Evolutionary conservation across 1,140 invertebrate species (phyloP).

Genomic region (Zaprionus gabonicus): DNA sequence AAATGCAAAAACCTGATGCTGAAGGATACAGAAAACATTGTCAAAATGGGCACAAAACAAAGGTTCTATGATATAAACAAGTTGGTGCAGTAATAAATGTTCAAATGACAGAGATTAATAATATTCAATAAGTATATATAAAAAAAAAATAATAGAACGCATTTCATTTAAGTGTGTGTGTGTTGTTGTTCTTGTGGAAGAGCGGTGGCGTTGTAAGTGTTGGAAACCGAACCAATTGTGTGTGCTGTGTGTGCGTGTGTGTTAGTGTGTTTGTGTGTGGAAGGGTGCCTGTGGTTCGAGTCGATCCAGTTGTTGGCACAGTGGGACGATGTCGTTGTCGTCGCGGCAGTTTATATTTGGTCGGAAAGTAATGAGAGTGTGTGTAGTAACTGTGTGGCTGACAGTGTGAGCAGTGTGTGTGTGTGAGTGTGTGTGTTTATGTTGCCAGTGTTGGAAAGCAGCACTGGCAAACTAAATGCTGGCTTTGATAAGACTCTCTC

Average conservation of each 20-base stretch:
- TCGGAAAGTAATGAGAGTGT: conserved; percentile 20
- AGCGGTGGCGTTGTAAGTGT: conserved; percentile 48
- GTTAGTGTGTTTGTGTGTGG: conserved; percentile 3
- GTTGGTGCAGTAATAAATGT: conserved; percentile 18
- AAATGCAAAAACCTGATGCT: conserved; percentile 11
- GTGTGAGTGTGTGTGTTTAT: not conserved
- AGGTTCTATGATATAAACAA: conserved; percentile 26
- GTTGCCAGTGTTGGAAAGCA: conserved; percentile 22
- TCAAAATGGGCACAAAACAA: conserved; percentile 19
- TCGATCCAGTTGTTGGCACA: conserved; percentile 17
- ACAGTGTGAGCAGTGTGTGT: conserved; percentile 17
- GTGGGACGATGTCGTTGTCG: conserved; percentile 17
- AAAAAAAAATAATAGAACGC: conserved; percentile 37
- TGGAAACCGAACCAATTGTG: conserved; percentile 18
- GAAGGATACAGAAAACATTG: conserved; percentile 7
- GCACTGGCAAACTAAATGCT: not conserved
- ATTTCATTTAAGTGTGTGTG: conserved; percentile 5
- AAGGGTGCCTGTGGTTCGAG: conserved; percentile 15
- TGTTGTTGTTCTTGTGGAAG: conserved; percentile 54
- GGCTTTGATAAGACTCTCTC: not conserved
- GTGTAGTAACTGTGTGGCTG: conserved; percentile 6
- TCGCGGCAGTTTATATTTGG: conserved; percentile 57
- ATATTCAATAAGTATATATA: conserved; percentile 21
- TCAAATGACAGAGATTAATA: conserved; percentile 12
- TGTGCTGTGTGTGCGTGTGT: conserved; percentile 3